These are phyloP conservation scores for Sphenopsis melanotis DNA, from an alignment of 2,797 vertebrate genomes.

Conservation along the genomic window DNA sequence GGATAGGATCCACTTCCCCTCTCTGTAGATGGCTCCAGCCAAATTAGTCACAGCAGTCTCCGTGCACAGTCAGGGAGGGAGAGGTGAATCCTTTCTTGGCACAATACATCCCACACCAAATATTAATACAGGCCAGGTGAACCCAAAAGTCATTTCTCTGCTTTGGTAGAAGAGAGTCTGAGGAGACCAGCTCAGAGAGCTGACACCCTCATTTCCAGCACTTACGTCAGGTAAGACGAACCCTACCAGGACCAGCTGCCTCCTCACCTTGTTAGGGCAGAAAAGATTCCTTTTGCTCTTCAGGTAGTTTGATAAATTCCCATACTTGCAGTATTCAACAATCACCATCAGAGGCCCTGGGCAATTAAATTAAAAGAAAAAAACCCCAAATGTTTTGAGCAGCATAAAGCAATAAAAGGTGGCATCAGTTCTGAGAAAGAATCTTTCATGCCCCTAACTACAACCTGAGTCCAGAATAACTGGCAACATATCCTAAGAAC, in stretches of 20 bases:
- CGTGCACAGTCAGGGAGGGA: background rate
- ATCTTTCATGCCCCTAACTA: accelerated
- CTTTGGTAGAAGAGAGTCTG: background rate
- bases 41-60: background rate
- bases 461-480: background rate
- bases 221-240: accelerated
- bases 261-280: conserved; percentile 78
- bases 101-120: background rate
- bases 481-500: background rate
- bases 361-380: background rate
- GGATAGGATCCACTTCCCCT: background rate
- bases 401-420: background rate
- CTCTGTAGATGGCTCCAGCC: background rate
- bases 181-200: background rate
- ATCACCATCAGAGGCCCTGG: conserved; percentile 94
- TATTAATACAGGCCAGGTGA: background rate
- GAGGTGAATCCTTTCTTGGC: background rate
- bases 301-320: conserved; percentile 91
- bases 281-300: conserved; percentile 90
- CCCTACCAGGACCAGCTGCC: background rate
- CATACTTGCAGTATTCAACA: conserved; percentile 92
- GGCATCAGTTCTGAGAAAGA: background rate
- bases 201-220: background rate
- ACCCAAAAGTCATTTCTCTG: background rate
- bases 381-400: background rate